phyloP scores from a whole-genome alignment of 2,888 invertebrate species.

The Ametastegia equiseti region DNA sequence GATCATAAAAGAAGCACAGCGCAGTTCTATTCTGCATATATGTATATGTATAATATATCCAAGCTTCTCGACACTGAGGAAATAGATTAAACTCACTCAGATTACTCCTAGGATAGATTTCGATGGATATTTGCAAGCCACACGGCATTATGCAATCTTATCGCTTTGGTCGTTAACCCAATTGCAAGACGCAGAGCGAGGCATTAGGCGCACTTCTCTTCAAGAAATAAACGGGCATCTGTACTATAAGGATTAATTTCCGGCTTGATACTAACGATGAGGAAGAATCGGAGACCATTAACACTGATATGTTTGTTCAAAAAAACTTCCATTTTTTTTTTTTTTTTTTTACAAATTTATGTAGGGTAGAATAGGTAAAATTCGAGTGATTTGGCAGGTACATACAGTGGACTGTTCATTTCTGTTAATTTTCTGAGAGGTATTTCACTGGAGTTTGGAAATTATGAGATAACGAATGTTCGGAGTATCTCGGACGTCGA shows the following conservation, averaged over 20 bases:
- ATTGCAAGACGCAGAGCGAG: constrained; percentile 21
- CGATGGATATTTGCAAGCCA: constrained; percentile 5
- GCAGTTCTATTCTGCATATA: neutral
- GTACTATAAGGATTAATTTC: neutral
- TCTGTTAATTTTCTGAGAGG: too few species aligned
- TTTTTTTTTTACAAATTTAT: too few species aligned
- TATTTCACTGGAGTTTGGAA: too few species aligned
- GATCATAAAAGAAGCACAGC: neutral
- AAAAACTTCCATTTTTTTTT: too few species aligned
- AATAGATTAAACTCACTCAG: neutral
- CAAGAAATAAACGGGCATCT: neutral
- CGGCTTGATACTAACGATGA: neutral
- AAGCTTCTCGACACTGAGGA: neutral
- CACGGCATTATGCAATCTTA: constrained; percentile 19
- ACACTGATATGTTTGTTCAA: too few species aligned
- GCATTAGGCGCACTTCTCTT: constrained; percentile 6
- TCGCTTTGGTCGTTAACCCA: constrained; percentile 34
- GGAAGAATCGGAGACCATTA: neutral
- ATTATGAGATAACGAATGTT: too few species aligned
- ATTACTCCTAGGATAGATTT: neutral
- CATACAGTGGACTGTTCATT: too few species aligned
- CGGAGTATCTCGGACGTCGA: too few species aligned
- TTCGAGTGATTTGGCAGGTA: too few species aligned
- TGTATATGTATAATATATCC: neutral
- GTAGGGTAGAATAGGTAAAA: too few species aligned